Base-by-base conservation (phyloP, 1,140 invertebrate genomes). In the Drosophila bipectinata region DNA sequence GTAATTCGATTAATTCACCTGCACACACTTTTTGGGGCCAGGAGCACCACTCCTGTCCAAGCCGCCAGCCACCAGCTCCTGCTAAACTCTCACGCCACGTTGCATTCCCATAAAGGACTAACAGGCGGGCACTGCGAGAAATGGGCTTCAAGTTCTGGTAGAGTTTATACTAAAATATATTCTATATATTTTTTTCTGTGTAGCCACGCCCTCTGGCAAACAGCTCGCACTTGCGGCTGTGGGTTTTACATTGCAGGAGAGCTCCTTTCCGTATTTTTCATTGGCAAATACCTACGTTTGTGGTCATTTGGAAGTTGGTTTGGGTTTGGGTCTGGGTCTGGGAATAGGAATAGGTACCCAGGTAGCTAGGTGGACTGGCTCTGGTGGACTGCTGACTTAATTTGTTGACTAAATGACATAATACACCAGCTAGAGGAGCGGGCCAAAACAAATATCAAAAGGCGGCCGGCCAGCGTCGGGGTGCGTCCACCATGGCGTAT, bases 361-460 rank as follows among this genome's bases (percentile, higher is more conserved):
- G 5, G 39, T n/a, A 10, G 41, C 7, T 41, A 18, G 18, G 1
- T 18, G 18, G 18, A 28, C 39, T 14, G n/a, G 14, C n/a, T 14
- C 4, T 6, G 0, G n/a, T 15, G 28, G 18, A 56, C 21, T 63
- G 66, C 62, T 64, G 74, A 66, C 68, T 88, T 73, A 88, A 87
- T 88, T 87, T 87, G 79, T 83, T 87, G 74, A 76, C 75, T 56
- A 79, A 88, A 87, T 88, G 79, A 87, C 83, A 88, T 88, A 83
- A 87, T 81, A 78, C 58, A 66, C n/a, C 14, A 9, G 41, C 52
- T 58, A 62, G 67, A 55, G 53, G 37, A 45, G 14, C 54, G 26
- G 45, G 49, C 51, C 34, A 56, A 18, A 58, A 44, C 64, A 60
- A 79, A 69, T 76, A 80, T 80, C 37, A 81, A 81, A 58, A 57